Base-by-base conservation (phyloP, 2,888 invertebrate species). In the Aphidoletes aphidimyza region DNA sequence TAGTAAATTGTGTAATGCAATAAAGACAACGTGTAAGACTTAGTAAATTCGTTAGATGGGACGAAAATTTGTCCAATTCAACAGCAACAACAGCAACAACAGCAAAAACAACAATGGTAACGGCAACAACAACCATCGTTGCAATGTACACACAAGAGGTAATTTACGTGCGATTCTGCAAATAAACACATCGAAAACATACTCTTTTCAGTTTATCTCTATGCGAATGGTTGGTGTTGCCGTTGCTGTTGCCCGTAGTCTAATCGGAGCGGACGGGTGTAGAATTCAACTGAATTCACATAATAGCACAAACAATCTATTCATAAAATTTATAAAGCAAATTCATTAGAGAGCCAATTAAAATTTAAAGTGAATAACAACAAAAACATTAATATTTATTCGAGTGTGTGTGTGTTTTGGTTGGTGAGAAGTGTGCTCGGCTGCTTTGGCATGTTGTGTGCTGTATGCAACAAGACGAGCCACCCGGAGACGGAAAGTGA, bases 311-410 rank as follows among this genome's bases (percentile, higher is more conserved):
- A 69, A 69, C 37, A 78, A 78, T 84, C 30, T 84, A 84, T 84
- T 78, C 78, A 78, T 84, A 84, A 42, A 84, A 84, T 84, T 84
- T 86, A 87, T 87, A 87, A 87, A 87, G 87, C 87, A 87, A 87
- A 87, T 87, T 87, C 87, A 87, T 87, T 87, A 87, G 87, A 86
- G 87, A 87, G 87, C 87, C 87, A 87, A 87, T 87, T 87, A 87
- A 87, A 87, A 87, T 87, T 87, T 87, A 86, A 87, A 87, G 87
- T 87, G 87, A 87, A 87, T 87, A 87, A 87, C 87, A 86, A 87
- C 87, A 84, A 84, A 84, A 84, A 84, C 84, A 84, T 84, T 84
- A 54, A 22, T 22, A 69, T 69, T 69, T 69, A 69, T 69, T 69
- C 69, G n/a, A 69, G 69, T 30, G 34, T 26, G 22, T 11, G 19